Evolutionary conservation across 2,797 vertebrate species (phyloP), one percentile per base, ranked within the genome.

Genomic region (Falco novaeseelandiae): DNA sequence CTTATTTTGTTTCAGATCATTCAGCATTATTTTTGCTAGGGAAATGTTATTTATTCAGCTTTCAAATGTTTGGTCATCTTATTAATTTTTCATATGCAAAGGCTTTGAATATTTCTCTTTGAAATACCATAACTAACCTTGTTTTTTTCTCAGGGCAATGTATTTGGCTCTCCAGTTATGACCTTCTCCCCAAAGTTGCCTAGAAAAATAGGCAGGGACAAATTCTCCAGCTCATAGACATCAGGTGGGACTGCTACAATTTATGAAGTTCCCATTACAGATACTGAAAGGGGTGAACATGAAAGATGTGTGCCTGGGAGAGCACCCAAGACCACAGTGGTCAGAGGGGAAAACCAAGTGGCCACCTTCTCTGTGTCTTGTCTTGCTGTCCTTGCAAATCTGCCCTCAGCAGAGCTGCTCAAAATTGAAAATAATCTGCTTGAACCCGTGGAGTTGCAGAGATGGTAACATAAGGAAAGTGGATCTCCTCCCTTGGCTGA

Each of bases 61-160:
- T 93, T 92, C 69, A 91, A 74, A 83, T 92, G 54, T 95, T 95
- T 96, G 93, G 94, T 93, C 88, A 89, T 55, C 73, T 92, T 93
- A 94, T 93, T 91, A 96, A 87, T 89, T 94, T 96, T 96, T 96
- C 83, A 93, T 84, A 61, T 54, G 25, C 32, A 87, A 36, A 51
- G 92, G 19, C 80, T 92, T 90, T 90, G 73, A 93, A 26, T 88
- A 79, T 79, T 78, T 90, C 93, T 91, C 58, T 96, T 93, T 95
- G 83, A 95, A 96, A 96, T 70, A 30, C 51, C 14, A 3, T 32
- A 89, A 67, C 0, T 19, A 74, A 44, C 61, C 21, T 49, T 5
- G 3, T 9, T 61, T 83, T 30, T 51, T 58, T 12, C 12, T 8
- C 36, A 76, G 48, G 42, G 59, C 18, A 59, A 17, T 36, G n/a